Conservation (phyloP, 1,140 invertebrate species). For the Arion vulgaris region DNA sequence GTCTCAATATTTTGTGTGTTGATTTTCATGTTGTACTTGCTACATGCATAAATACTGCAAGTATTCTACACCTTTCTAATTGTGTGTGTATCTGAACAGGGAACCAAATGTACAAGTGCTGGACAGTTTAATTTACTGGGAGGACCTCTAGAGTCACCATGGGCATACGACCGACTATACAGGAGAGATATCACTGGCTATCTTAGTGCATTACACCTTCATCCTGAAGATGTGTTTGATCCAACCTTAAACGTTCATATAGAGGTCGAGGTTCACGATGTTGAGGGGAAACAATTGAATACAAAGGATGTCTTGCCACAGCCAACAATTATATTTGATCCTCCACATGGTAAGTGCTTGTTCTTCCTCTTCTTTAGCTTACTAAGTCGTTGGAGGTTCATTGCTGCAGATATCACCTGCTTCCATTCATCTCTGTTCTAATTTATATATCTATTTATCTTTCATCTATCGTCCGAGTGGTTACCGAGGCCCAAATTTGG, state of each 20-base stretch:
- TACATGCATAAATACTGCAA: too few relatives aligned
- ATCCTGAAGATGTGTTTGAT: slow-evolving; percentile 38
- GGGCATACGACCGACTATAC: slow-evolving; percentile 45
- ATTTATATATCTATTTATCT: too few relatives aligned
- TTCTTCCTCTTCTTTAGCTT: background rate
- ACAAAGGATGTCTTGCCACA: background rate
- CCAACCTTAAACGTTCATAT: slow-evolving; percentile 16
- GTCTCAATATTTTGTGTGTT: too few relatives aligned
- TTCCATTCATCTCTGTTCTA: too few relatives aligned
- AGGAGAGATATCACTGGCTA: slow-evolving; percentile 39
- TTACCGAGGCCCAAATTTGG: too few relatives aligned
- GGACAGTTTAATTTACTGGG: slow-evolving; percentile 40
- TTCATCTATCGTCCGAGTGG: too few relatives aligned
- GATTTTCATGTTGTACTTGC: too few relatives aligned
- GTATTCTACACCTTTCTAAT: too few relatives aligned
- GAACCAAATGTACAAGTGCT: slow-evolving; percentile 22
- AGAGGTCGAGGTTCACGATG: slow-evolving; percentile 23
- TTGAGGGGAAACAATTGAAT: slow-evolving; percentile 17
- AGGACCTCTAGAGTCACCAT: slow-evolving; percentile 34
- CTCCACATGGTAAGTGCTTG: slow-evolving; percentile 32
- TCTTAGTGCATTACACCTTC: background rate
- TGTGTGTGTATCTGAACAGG: background rate
- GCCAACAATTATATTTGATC: slow-evolving; percentile 38
- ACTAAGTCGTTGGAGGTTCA: too few relatives aligned
- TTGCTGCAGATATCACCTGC: too few relatives aligned